A percentile compares a stretch with the other conserved stretches of the same genome.
phyloP scores from a whole-genome alignment of 2,888 invertebrate species.

The Agonum fuliginosum region DNA sequence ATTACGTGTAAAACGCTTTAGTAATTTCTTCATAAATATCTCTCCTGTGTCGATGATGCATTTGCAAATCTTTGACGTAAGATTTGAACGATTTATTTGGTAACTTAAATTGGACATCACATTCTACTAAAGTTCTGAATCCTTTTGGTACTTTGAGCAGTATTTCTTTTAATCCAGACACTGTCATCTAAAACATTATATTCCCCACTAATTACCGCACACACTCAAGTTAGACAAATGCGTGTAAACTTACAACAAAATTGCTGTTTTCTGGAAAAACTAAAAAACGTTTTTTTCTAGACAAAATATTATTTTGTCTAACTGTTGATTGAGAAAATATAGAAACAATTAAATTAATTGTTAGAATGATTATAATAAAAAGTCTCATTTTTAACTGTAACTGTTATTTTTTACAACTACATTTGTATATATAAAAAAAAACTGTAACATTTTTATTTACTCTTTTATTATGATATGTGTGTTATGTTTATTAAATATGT shows the following conservation, averaged over 20 bases:
- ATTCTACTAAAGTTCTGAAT: constrained; percentile 77
- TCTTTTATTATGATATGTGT: not conserved
- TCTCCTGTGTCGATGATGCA: constrained; percentile 74
- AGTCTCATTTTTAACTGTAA: not conserved
- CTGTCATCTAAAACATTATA: constrained; percentile 74
- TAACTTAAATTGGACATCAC: constrained; percentile 76
- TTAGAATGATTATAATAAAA: not conserved
- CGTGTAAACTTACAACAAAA: constrained; percentile 68
- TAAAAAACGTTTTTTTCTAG: constrained; percentile 73
- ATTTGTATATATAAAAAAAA: not conserved
- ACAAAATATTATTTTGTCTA: constrained; percentile 63
- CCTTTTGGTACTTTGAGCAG: constrained; percentile 76
- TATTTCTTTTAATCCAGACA: constrained; percentile 76
- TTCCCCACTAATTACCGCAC: not conserved
- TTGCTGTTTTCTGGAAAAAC: constrained; percentile 74
- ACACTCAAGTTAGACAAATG: not conserved
- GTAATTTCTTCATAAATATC: constrained; percentile 73
- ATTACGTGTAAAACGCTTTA: constrained; percentile 29
- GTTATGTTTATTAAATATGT: too few species aligned
- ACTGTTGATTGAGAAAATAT: not conserved
- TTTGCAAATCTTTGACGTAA: constrained; percentile 64
- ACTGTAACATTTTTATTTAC: not conserved
- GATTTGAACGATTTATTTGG: constrained; percentile 70
- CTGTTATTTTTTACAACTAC: not conserved
- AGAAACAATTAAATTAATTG: not conserved